Evolutionary conservation across 2,888 invertebrate species (phyloP), one percentile per base, ranked within the genome.

Genomic region (Onthophagus sagittarius): DNA sequence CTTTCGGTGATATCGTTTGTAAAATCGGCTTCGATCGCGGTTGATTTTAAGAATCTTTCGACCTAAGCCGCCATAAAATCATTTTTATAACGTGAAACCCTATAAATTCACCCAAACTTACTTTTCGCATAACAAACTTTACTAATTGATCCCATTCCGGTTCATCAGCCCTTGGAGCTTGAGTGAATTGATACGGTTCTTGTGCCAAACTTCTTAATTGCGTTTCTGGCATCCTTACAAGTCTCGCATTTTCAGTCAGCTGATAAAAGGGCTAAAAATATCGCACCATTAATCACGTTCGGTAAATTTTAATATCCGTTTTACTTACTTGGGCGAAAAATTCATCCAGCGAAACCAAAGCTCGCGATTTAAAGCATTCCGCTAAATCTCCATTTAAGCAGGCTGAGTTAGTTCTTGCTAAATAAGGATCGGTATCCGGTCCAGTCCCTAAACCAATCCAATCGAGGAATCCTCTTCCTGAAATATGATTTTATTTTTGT

Each of bases 301-400:
- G 15, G 39, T 11, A 64, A 65, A 15, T 53, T 14, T 53, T 53
- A 53, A 4, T 9, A 53, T 9, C 3, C 23, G 23, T 23, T 23
- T 23, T 31, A 81, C 79, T 80, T 77, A 85, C 90, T 79, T 91
- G 90, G 80, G 90, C 89, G 81, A 95, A 94, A 84, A 95, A 94
- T 72, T 94, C 93, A 71, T 93, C 92, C 73, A 95, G 91, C 0
- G 92, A 91, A 72, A 88, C 87, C 70, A 95, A 83, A 0, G 94
- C 94, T 77, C 92, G 91, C 0, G 93, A 94, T 81, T 95, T 94
- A 83, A 95, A 94, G 82, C 94, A 95, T 82, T 94, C 94, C 0
- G 94, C 92, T n/a, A 95, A 85, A 82, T 95, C 94, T 3, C 94
- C 94, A 75, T 88, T 90, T 73, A 94, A 85, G 79, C 94, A 95